phyloP scores from a whole-genome alignment of 2,113 vertebrate genomes.

The Merops nubicus region DNA sequence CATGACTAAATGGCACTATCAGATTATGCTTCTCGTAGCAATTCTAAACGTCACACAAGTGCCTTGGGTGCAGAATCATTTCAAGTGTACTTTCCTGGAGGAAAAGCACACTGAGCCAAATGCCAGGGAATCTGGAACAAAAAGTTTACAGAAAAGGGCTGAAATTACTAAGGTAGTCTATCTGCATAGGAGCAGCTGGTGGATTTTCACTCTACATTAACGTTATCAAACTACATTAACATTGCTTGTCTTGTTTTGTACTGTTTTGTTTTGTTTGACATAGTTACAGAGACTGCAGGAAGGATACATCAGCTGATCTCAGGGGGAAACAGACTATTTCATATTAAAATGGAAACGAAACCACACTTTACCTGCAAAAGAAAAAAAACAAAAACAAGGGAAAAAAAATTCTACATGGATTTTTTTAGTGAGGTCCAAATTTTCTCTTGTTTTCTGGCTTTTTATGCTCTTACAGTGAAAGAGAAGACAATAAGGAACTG shows the following conservation, averaged over 20 bases:
- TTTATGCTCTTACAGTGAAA: not conserved
- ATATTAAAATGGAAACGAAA: slow-evolving; percentile 1
- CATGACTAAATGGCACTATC: not conserved
- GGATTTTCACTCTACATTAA: not conserved
- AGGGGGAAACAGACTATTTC: not conserved
- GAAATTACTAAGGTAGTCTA: not conserved
- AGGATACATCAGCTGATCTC: not conserved
- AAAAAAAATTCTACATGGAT: accelerated
- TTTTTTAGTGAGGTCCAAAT: not conserved
- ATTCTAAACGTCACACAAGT: not conserved
- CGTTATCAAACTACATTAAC: too few relatives aligned
- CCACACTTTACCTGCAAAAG: not conserved
- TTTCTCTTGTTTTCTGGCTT: not conserved
- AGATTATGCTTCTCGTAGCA: not conserved
- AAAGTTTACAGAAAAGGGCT: not conserved
- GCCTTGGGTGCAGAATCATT: not conserved
- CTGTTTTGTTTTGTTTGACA: not conserved
- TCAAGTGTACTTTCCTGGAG: not conserved
- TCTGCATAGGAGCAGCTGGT: not conserved
- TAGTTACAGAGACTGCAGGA: not conserved
- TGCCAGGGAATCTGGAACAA: not conserved
- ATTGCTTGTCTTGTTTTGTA: not conserved
- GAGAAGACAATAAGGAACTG: not conserved
- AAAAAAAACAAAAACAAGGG: too few relatives aligned
- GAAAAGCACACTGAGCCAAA: not conserved